phyloP scores from a whole-genome alignment of 2,888 invertebrate species.

The Harpalus rubripes region DNA sequence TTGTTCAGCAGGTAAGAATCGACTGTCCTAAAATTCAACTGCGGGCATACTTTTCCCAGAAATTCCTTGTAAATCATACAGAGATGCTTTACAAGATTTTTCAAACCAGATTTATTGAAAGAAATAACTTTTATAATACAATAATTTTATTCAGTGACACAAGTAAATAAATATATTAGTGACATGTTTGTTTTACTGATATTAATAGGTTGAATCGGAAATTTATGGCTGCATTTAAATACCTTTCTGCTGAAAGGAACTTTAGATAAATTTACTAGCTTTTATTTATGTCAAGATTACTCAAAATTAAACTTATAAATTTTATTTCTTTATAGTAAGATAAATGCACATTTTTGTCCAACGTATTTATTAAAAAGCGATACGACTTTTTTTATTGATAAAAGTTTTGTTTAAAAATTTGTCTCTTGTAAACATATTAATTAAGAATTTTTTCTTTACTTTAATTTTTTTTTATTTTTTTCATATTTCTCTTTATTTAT shows the following conservation, averaged over 20 bases:
- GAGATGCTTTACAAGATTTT: conserved; percentile 18
- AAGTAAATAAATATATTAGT: conserved; percentile 43
- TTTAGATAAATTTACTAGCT: conserved; percentile 41
- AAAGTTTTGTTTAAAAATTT: not conserved
- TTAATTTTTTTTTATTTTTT: too few relatives aligned
- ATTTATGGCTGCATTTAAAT: conserved; percentile 43
- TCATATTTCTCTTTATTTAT: too few relatives aligned
- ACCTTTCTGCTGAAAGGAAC: conserved; percentile 34
- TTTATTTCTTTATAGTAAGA: not conserved
- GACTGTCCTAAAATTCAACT: conserved; percentile 43
- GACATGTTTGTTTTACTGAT: conserved; percentile 51
- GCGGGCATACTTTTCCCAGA: conserved; percentile 15
- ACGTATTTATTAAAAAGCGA: not conserved
- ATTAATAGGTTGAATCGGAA: conserved; percentile 42
- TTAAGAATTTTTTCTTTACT: too few relatives aligned
- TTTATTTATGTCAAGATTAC: conserved; percentile 54
- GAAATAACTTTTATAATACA: conserved; percentile 48
- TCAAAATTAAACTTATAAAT: conserved; percentile 37
- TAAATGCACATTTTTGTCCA: not conserved
- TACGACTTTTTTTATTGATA: not conserved
- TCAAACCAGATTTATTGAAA: conserved; percentile 33
- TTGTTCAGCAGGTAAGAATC: conserved; percentile 12
- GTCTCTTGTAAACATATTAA: not conserved
- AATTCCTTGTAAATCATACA: conserved; percentile 48
- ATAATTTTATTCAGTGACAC: conserved; percentile 38